Base-by-base conservation (phyloP, 1,140 invertebrate genomes). In the Papilio dardanus region DNA sequence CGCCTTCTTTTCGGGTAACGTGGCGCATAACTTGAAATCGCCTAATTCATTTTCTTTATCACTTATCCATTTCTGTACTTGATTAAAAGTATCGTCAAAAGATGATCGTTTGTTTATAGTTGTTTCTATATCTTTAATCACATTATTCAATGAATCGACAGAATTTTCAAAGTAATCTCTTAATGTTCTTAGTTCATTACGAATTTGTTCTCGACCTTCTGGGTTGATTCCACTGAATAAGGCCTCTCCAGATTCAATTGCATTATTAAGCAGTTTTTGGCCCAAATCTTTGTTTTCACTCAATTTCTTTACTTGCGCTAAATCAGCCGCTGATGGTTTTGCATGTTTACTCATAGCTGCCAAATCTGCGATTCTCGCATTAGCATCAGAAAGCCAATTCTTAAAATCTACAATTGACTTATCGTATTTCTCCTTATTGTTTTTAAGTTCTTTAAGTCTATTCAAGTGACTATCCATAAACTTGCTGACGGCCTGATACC, bases 11-110 rank as follows among this genome's bases (percentile, higher is more conserved):
- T 98, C 97, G 8, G 96, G 95, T 46, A 98, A 89, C 3, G 96
- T 97, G 30, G 97, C 94, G 80, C 97, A 95, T 0, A 97, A 90
- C 78, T 96, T 95, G 67, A 95, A 94, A 69, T 95, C 95, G 46
- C 95, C 95, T 0, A 95, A 95, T 12, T 97, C 90, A 88, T 97
- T 96, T 31, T 95, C 94, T 83, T 96, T 95, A 0, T 98, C 97
- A 40, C 94, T 94, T 7, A 98, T 94, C 96, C 97, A 98, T 83
- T 96, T 95, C 79, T 96, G 95, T 4, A 97, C 95, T 93, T 98
- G 97, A 69, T 95, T 95, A 79, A 97, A 97, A 78, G 97, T 98
- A 83, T 98, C 98, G 85, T 99, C 97, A 86, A 98, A 98, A 0
- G 97, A 98, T 6, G 97, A 97, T 86, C 97, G 95, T 81, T 98